These are phyloP conservation scores for Chelmon rostratus DNA, from an alignment of 2,797 vertebrate genomes.

Conservation along the genomic window DNA sequence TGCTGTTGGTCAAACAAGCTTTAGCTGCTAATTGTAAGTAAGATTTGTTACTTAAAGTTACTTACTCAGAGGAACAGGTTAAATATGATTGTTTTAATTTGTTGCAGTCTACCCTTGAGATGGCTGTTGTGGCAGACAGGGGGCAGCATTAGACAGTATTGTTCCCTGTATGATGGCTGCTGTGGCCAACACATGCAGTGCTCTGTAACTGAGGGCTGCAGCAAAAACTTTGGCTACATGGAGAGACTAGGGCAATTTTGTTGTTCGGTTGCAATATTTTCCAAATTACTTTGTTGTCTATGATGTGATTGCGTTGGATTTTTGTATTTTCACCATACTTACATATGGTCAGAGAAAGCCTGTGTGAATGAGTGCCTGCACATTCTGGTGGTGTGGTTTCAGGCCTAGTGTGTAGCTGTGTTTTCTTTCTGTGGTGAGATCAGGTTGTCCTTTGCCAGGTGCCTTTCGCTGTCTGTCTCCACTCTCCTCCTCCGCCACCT, in stretches of 20 bases:
- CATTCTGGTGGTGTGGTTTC: slow-evolving; percentile 51
- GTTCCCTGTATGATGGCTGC: slow-evolving; percentile 10
- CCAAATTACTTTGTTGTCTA: slow-evolving; percentile 3
- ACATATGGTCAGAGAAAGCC: slow-evolving; percentile 7
- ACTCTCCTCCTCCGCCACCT: slow-evolving; percentile 60
- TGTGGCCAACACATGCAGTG: slow-evolving; percentile 28
- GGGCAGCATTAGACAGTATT: slow-evolving; percentile 85
- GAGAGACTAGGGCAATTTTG: slow-evolving; percentile 16
- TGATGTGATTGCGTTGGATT: slow-evolving; percentile 10
- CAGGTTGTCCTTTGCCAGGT: slow-evolving; percentile 71
- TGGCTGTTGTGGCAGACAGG: slow-evolving; percentile 75
- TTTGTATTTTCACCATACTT: slow-evolving; percentile 5
- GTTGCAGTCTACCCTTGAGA: slow-evolving; percentile 23
- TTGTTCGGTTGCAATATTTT: neutral
- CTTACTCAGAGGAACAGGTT: neutral
- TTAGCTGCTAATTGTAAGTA: neutral
- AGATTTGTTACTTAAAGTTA: neutral
- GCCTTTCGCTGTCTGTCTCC: slow-evolving; percentile 64
- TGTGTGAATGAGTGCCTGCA: slow-evolving; percentile 2
- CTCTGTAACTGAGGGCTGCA: slow-evolving; percentile 32
- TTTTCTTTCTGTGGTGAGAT: slow-evolving; percentile 58
- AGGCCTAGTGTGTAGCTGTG: slow-evolving; percentile 59
- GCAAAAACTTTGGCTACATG: slow-evolving; percentile 46
- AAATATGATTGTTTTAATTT: slow-evolving; percentile 25
- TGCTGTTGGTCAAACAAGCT: slow-evolving; percentile 6